Evolutionary conservation across 2,113 vertebrate species (phyloP), one percentile per base, ranked within the genome.

Genomic region (Nibea albiflora): DNA sequence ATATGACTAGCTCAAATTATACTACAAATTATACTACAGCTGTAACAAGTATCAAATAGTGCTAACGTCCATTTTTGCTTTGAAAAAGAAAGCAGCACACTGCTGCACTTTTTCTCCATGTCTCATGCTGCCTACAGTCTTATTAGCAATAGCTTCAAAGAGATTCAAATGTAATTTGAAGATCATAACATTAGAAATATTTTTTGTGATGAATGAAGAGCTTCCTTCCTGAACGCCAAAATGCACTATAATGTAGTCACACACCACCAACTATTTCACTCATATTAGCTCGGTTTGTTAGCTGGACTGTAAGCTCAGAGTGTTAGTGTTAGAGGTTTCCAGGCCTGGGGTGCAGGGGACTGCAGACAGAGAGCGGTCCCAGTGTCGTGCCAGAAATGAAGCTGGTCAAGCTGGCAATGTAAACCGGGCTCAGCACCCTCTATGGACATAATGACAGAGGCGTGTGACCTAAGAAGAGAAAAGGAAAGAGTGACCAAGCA

Each of bases 11-110:
- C 22, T 71, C 62, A 22, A 64, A 85, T 74, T 47, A 57, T 15
- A 62, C 47, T 56, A 44, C 62, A 22, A 64, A 85, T 74, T 47
- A 57, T 15, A 62, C 47, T 56, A 44, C 53, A 46, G 67, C 54
- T 44, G 22, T 64, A 52, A 56, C 56, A 63, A 61, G 22, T 20
- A 35, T 56, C 39, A 47, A 17, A 20, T 8, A 19, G 4, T 1
- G 10, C 5, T 39, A 74, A 53, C 11, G 9, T 39, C 3, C 2
- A 1, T n/a, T 26, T 31, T 22, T 46, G 5, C 15, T 28, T 44
- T 16, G 4, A 7, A 56, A 46, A 47, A 44, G 31, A 24, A 39
- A 47, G 22, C 47, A 47, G 22, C 16, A 42, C 69, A 57, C 42
- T 20, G 24, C 9, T 26, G 4, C 47, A 53, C 11, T 54, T 64